phyloP scores from a whole-genome alignment of 2,888 invertebrate species.

The Eudemis profundana region DNA sequence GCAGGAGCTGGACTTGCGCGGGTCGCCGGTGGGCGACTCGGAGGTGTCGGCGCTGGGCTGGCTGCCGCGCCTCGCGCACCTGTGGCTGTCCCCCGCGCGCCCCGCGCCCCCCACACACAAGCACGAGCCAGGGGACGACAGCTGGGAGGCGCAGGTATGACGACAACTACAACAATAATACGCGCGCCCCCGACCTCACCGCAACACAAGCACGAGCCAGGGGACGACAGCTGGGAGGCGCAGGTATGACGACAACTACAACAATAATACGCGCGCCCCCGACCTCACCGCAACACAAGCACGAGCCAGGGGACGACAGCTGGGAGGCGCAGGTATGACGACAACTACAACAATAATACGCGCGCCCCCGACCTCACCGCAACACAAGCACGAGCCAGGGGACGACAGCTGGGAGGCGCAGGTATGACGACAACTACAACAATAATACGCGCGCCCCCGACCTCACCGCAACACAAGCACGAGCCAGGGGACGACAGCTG shows the following conservation, averaged over 20 bases:
- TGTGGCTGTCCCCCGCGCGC: slow-evolving; percentile 45
- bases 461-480: too few species aligned
- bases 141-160: slow-evolving; percentile 64
- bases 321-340: slow-evolving; percentile 64
- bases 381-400: slow-evolving; percentile 27
- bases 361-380: slow-evolving; percentile 49
- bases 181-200: slow-evolving; percentile 49
- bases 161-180: too few species aligned
- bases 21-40: slow-evolving; percentile 74
- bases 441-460: too few species aligned
- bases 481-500: too few species aligned
- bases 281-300: slow-evolving; percentile 33
- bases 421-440: slow-evolving; percentile 48
- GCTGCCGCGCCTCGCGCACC: slow-evolving; percentile 67
- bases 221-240: slow-evolving; percentile 61
- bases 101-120: slow-evolving; percentile 48
- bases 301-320: slow-evolving; percentile 44
- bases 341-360: too few species aligned
- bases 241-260: slow-evolving; percentile 49
- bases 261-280: slow-evolving; percentile 49
- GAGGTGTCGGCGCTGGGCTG: slow-evolving; percentile 78
- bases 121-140: slow-evolving; percentile 46
- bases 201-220: slow-evolving; percentile 17
- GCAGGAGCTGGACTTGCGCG: slow-evolving; percentile 72
- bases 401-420: slow-evolving; percentile 62